phyloP scores from a whole-genome alignment of 1,140 invertebrate genomes.

The Lethocerus indicus region DNA sequence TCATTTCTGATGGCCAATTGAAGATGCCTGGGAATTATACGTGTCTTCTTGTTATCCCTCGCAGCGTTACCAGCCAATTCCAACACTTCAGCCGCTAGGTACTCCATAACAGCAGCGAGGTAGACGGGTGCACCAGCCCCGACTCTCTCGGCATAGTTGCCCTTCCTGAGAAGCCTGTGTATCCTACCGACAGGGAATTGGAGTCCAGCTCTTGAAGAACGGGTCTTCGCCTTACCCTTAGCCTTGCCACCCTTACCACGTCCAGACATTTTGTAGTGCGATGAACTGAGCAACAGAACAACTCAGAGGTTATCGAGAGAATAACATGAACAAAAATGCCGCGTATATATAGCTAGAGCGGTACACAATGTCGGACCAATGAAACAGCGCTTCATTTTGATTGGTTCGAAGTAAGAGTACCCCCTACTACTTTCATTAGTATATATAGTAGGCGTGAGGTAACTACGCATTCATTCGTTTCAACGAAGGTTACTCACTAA shows the following conservation, averaged over 20 bases:
- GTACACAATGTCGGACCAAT: no score
- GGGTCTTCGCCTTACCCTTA: conserved; percentile 40
- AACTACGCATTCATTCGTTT: no score
- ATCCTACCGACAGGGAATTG: conserved; percentile 58
- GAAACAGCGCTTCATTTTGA: no score
- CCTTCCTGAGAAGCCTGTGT: conserved; percentile 44
- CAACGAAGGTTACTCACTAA: no score
- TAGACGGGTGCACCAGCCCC: conserved; percentile 53
- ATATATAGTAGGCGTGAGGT: no score
- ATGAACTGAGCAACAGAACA: no score
- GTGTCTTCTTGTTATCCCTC: conserved; percentile 36
- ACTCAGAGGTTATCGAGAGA: no score
- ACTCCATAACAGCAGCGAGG: conserved; percentile 43
- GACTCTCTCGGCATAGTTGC: conserved; percentile 51
- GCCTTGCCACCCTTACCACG: conserved; percentile 43
- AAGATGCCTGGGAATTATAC: conserved; percentile 66
- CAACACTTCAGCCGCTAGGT: conserved; percentile 42
- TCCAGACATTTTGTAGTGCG: no score
- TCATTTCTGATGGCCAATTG: conserved; percentile 63
- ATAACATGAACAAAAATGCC: no score
- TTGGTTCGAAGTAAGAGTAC: no score
- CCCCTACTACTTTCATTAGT: no score
- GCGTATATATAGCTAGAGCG: no score
- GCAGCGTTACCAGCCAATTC: conserved; percentile 40
- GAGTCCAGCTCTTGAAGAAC: conserved; percentile 43